Conservation (phyloP, 2,113 vertebrate genomes). For the Scatophagus argus region DNA sequence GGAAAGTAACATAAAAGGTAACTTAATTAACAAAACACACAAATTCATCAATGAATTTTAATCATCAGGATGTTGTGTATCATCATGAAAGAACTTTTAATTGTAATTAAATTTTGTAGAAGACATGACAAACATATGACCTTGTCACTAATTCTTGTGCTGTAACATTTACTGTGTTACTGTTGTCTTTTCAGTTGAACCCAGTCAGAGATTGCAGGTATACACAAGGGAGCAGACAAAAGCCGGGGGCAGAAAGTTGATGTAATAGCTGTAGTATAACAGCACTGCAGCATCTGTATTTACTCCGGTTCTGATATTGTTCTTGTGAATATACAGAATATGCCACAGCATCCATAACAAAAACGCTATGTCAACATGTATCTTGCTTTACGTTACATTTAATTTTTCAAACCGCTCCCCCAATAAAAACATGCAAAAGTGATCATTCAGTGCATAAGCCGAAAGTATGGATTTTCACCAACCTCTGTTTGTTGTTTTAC, state of each 20-base stretch:
- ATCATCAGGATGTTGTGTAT: no score
- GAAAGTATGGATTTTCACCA: neutral
- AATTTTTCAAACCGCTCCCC: neutral
- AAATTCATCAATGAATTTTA: neutral
- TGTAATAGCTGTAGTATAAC: neutral
- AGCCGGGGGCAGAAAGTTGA: neutral
- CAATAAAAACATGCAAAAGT: neutral
- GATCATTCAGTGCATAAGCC: conserved; percentile 18
- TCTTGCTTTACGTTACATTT: neutral
- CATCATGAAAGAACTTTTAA: neutral
- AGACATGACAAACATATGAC: neutral
- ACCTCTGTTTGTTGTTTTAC: neutral
- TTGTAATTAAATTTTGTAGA: neutral
- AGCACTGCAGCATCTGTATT: no score
- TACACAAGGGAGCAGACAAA: neutral
- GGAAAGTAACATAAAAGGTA: neutral
- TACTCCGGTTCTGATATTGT: no score
- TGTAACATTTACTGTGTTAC: neutral
- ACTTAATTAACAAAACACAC: neutral
- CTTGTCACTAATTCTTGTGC: neutral
- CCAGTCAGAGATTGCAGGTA: neutral
- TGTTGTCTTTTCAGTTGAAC: neutral
- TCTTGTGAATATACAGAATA: no score
- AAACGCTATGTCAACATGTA: neutral
- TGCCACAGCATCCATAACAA: neutral